Percentiles rank a stretch among this genome's conserved stretches.
phyloP scores from a whole-genome alignment of 2,888 invertebrate genomes.

The Athalia rosae region DNA sequence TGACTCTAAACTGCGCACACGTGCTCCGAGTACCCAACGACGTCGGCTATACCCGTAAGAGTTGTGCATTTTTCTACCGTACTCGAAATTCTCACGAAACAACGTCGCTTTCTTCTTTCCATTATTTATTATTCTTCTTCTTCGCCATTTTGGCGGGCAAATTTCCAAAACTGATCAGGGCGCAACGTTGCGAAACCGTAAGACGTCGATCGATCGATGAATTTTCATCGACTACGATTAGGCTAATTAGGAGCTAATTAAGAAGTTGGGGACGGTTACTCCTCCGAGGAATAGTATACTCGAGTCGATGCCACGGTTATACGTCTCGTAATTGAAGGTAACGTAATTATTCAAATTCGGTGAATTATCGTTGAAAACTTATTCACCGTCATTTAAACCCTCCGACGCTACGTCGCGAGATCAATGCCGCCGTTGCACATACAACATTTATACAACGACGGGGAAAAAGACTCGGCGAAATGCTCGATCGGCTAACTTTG shows the following conservation, averaged over 20 bases:
- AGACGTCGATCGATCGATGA: constrained; percentile 61
- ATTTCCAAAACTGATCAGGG: background rate
- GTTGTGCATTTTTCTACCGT: constrained; percentile 1
- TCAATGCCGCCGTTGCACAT: too few relatives aligned
- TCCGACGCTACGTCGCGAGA: too few relatives aligned
- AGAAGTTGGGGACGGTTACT: constrained; percentile 51
- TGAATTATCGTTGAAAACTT: too few relatives aligned
- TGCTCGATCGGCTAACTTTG: constrained; percentile 36
- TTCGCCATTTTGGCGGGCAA: too few relatives aligned
- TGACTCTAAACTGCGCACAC: constrained; percentile 24
- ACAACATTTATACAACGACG: background rate
- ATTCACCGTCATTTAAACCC: too few relatives aligned
- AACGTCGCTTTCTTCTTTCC: too few relatives aligned
- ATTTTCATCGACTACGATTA: constrained; percentile 64
- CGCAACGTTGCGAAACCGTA: background rate
- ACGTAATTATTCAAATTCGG: too few relatives aligned
- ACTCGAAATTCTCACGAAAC: background rate
- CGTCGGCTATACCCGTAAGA: background rate
- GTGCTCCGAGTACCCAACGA: constrained; percentile 3
- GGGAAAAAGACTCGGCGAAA: constrained; percentile 10
- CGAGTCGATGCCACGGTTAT: constrained; percentile 21
- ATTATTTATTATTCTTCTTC: too few relatives aligned
- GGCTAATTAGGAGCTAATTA: constrained; percentile 57
- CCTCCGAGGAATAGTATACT: background rate
- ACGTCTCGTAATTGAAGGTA: too few relatives aligned